Evolutionary conservation across 2,113 vertebrate species (phyloP), one percentile per base, ranked within the genome.

Genomic region (Turnix velox): DNA sequence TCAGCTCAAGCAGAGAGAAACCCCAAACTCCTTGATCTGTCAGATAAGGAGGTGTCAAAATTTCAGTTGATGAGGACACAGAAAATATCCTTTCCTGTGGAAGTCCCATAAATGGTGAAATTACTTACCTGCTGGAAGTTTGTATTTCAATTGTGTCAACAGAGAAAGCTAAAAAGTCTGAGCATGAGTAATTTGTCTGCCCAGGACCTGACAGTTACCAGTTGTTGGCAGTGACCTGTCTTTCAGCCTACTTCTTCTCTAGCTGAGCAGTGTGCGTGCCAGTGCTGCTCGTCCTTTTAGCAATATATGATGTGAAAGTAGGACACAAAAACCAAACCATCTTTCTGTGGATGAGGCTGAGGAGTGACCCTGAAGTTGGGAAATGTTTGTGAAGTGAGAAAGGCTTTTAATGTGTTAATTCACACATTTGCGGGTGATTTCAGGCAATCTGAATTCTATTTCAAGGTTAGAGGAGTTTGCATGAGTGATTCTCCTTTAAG

Each of bases 381-480:
- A 88, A 81, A 57, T n/a, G 33, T 10, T 79, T 66, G 15, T 87
- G 30, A 84, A 55, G 31, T 12, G 14, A 49, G 48, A 94, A 83
- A 78, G 37, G 10, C 4, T 74, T 59, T 35, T 52, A 4, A 27
- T 85, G 24, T 58, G 42, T n/a, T 55, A 66, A 74, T 84, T 79
- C 27, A 82, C 54, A 43, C 7, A 49, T 67, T 81, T 67, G 33
- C 66, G 83, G 59, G 71, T 73, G 85, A 83, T 82, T 76, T 27
- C 58, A 94, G 83, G 49, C 51, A 90, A 82, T 71, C 35, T 80
- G 37, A 87, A 73, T 75, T 94, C 49, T 14, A 37, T 77, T 51
- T 73, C 84, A 93, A 93, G 81, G 90, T 78, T 63, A 65, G 35
- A 82, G 42, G 20, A 65, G 45, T 72, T 84, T 89, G 69, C 39